phyloP scores from a whole-genome alignment of 2,797 vertebrate species.

The Falco novaeseelandiae region DNA sequence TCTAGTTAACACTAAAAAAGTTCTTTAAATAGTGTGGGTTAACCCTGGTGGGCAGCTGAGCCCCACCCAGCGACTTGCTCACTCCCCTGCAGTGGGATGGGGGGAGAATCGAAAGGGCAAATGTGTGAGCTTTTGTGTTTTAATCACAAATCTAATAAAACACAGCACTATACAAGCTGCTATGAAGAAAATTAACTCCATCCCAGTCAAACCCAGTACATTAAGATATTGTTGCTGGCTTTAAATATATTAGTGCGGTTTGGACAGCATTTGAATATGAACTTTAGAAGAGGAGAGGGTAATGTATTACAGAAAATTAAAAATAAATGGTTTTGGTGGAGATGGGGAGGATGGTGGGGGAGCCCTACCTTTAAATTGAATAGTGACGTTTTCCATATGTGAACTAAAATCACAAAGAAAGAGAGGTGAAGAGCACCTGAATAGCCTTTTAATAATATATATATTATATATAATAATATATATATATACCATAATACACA shows the following conservation, averaged over 20 bases:
- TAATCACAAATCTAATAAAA: neutral
- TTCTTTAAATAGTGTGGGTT: neutral
- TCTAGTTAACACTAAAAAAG: neutral
- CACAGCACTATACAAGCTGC: neutral
- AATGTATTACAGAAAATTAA: neutral
- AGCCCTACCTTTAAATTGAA: neutral
- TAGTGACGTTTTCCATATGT: neutral
- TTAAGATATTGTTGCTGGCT: neutral
- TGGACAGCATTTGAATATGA: neutral
- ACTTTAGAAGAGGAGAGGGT: neutral
- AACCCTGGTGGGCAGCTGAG: neutral
- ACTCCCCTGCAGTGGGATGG: neutral
- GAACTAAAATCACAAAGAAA: neutral
- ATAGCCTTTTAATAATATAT: no score
- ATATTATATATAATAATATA: no score
- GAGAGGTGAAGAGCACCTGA: neutral
- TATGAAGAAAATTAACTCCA: neutral
- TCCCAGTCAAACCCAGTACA: neutral
- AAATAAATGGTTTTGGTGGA: neutral
- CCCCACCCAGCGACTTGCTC: accelerated
- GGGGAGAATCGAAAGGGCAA: neutral
- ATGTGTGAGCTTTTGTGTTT: neutral
- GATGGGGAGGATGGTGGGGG: neutral
- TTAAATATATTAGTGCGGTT: neutral
- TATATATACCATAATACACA: neutral